phyloP scores from a whole-genome alignment of 2,113 vertebrate species.

The Toxostoma redivivum region DNA sequence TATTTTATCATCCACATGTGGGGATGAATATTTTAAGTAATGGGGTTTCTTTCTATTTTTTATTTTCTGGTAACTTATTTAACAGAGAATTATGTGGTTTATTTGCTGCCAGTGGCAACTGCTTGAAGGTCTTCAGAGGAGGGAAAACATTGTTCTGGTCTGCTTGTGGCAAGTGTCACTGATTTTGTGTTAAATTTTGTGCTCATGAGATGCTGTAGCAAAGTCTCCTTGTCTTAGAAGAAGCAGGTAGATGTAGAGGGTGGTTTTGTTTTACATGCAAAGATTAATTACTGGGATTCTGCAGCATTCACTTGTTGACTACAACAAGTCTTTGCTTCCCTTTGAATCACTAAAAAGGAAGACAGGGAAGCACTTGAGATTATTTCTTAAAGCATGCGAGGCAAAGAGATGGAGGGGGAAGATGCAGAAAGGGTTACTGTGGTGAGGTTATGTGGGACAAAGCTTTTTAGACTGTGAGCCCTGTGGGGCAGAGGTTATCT shows the following conservation, averaged over 20 bases:
- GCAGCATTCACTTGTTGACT: not conserved
- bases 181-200: not conserved
- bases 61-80: conserved; percentile 49
- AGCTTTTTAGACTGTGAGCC: not conserved
- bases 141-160: not conserved
- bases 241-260: not conserved
- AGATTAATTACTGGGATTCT: not conserved
- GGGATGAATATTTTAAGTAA: conserved; percentile 56
- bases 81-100: not conserved
- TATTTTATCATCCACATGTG: conserved; percentile 72
- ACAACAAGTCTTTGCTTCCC: not conserved
- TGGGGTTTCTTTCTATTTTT: conserved; percentile 47
- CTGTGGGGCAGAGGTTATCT: conserved; percentile 53
- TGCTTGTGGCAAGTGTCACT: not conserved
- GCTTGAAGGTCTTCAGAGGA: not conserved
- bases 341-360: not conserved
- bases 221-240: not conserved
- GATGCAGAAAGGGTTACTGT: conserved; percentile 1
- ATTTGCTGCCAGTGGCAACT: not conserved
- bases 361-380: not conserved
- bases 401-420: not conserved
- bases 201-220: not conserved
- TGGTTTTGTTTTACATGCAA: not conserved
- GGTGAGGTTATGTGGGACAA: not conserved
- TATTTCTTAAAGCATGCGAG: not conserved